phyloP scores from a whole-genome alignment of 2,888 invertebrate genomes.

The Sphaeridia pumilis region DNA sequence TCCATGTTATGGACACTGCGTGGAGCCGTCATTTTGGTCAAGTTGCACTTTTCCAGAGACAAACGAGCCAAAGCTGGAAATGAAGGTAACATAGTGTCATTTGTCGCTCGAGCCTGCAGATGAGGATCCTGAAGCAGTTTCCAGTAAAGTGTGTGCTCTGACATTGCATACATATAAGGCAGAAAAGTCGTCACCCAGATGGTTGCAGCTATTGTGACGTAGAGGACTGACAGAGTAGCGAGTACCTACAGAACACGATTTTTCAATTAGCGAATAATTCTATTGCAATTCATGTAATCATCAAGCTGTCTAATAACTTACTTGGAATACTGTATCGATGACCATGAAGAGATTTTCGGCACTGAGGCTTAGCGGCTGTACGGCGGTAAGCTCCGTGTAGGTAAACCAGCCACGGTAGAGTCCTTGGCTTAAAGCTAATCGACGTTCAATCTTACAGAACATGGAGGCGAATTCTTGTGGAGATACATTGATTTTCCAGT shows the following conservation, averaged over 20 bases:
- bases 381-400: constrained; percentile 59
- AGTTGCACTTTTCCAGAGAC: no score
- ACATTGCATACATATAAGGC: neutral
- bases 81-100: no score
- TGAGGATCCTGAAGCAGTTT: neutral
- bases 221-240: neutral
- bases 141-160: neutral
- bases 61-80: no score
- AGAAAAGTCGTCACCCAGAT: neutral
- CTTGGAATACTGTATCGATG: constrained; percentile 44
- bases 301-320: constrained; percentile 29
- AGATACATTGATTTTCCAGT: constrained; percentile 76
- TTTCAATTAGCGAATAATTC: no score
- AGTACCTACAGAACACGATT: neutral
- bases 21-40: no score
- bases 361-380: constrained; percentile 42
- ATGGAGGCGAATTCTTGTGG: constrained; percentile 62
- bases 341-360: constrained; percentile 38
- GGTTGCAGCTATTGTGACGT: neutral
- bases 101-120: neutral
- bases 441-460: constrained; percentile 55
- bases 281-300: no score
- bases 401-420: constrained; percentile 65
- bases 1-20: no score
- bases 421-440: constrained; percentile 62